A percentile compares a stretch with the other conserved stretches of the same genome.
These are phyloP conservation scores for Halictus quadricinctus DNA, from an alignment of 2,888 invertebrate species.

Conservation along the genomic window DNA sequence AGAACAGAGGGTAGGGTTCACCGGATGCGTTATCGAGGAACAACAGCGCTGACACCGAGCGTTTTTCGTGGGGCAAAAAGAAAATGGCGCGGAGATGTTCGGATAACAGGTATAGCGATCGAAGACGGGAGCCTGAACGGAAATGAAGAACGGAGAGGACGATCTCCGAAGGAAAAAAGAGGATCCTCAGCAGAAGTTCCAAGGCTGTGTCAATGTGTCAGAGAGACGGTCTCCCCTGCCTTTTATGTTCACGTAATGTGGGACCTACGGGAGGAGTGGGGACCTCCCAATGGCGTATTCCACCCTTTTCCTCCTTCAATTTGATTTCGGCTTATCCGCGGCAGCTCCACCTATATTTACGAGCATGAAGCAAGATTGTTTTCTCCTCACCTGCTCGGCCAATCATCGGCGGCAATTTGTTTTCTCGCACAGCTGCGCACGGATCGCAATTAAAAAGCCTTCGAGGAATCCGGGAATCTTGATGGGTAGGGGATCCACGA, in stretches of 20 bases:
- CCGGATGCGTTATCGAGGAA: not conserved
- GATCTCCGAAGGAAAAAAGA: conserved; percentile 31
- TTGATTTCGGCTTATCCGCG: conserved; percentile 34
- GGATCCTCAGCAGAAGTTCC: conserved; percentile 48
- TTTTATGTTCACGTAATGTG: conserved; percentile 76
- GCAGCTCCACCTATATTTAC: conserved; percentile 34
- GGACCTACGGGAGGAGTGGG: conserved; percentile 50
- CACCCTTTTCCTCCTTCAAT: not conserved
- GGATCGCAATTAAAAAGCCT: not conserved
- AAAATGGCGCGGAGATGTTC: conserved; percentile 25
- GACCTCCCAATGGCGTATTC: not conserved
- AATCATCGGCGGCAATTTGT: conserved; percentile 6
- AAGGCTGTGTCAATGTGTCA: conserved; percentile 75
- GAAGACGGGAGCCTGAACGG: conserved; percentile 34
- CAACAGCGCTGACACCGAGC: not conserved
- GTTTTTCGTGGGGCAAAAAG: not conserved
- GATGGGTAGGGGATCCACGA: not conserved
- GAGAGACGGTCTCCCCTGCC: conserved; percentile 71
- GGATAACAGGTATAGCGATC: conserved; percentile 48
- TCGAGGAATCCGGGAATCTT: not conserved
- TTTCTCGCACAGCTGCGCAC: not conserved
- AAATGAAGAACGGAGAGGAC: conserved; percentile 40
- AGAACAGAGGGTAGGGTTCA: not conserved
- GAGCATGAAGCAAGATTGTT: conserved; percentile 13
- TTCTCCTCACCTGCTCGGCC: conserved; percentile 4